Percentiles rank a stretch among this genome's conserved stretches.
These are phyloP conservation scores for Bembecia ichneumoniformis DNA, from an alignment of 2,888 invertebrate genomes.

Conservation along the genomic window DNA sequence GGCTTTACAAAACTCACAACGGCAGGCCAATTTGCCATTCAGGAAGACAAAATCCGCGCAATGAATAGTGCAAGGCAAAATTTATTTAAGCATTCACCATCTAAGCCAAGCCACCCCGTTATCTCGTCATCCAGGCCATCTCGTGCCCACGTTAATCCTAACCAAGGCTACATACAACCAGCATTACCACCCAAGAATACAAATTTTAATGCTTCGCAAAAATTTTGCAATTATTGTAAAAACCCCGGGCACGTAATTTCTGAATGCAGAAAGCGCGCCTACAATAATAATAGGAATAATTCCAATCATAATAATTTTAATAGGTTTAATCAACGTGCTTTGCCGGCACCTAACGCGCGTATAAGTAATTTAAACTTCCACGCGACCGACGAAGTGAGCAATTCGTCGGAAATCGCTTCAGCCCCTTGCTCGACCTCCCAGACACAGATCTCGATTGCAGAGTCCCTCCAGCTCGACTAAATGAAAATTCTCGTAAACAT, in stretches of 20 bases:
- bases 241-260: not conserved
- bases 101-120: not conserved
- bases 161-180: not conserved
- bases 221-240: too few species aligned
- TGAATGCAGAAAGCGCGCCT: too few species aligned
- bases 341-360: not conserved
- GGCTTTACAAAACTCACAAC: slow-evolving; percentile 10
- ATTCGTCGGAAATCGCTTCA: not conserved
- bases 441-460: too few species aligned
- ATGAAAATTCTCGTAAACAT: too few species aligned
- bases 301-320: too few species aligned
- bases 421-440: not conserved
- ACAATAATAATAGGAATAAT: too few species aligned
- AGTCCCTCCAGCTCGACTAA: too few species aligned
- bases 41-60: too few species aligned
- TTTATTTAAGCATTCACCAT: not conserved
- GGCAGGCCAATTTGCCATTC: too few species aligned
- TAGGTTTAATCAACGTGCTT: not conserved
- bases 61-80: slow-evolving; percentile 13
- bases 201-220: too few species aligned
- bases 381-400: not conserved
- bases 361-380: not conserved
- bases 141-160: not conserved
- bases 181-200: too few species aligned
- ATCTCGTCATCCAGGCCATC: not conserved